Conservation (phyloP, 2,797 vertebrate genomes). For the Syndactyla subalaris region DNA sequence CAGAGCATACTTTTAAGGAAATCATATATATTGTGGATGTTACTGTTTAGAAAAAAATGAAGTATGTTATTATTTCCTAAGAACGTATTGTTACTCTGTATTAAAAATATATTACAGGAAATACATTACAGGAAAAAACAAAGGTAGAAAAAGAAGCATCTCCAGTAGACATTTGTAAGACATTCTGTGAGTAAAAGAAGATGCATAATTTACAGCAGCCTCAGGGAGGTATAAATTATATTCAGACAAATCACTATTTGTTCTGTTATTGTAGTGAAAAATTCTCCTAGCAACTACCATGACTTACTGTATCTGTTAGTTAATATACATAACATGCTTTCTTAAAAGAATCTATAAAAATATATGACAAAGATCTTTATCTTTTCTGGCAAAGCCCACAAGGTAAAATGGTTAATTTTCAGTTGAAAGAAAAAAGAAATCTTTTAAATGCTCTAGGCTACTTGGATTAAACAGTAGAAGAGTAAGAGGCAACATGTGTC, state of each 20-base stretch:
- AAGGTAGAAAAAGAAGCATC: neutral
- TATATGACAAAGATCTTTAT: neutral
- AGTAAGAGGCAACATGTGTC: neutral
- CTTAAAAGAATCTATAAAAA: constrained; percentile 2
- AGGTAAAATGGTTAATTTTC: constrained; percentile 13
- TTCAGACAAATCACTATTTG: constrained; percentile 54
- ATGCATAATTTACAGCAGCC: constrained; percentile 34
- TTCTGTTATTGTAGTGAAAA: constrained; percentile 31
- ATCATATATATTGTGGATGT: neutral
- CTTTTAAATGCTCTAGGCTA: neutral
- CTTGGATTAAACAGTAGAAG: neutral
- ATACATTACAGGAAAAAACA: neutral
- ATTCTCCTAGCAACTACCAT: neutral
- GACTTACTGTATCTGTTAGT: neutral
- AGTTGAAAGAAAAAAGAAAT: neutral
- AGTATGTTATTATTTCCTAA: neutral
- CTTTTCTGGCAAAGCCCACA: neutral
- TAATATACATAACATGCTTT: constrained; percentile 7
- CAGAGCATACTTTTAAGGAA: neutral
- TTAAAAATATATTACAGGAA: neutral
- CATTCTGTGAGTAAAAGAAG: constrained; percentile 27
- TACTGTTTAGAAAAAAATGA: neutral
- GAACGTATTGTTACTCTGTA: neutral
- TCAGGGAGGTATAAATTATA: constrained; percentile 43
- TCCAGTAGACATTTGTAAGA: constrained; percentile 9